Conservation (phyloP, 2,113 vertebrate species). For the Scalopus aquaticus region DNA sequence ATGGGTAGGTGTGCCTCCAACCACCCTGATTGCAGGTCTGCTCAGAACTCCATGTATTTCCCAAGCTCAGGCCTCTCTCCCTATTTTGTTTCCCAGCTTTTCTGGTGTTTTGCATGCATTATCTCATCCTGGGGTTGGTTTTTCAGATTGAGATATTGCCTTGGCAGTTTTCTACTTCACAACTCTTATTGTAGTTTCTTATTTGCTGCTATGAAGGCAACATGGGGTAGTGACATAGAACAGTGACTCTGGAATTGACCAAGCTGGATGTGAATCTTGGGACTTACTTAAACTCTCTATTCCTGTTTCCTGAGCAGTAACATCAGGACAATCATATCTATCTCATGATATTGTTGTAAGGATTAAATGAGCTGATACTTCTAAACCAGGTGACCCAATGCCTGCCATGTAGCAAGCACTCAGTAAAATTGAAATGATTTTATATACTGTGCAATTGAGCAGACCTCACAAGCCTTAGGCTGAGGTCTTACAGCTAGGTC, state of each 20-base stretch:
- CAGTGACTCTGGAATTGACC: neutral
- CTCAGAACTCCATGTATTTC: neutral
- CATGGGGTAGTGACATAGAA: neutral
- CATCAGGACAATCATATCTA: neutral
- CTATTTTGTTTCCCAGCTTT: neutral
- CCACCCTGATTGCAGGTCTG: neutral
- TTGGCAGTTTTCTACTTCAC: neutral
- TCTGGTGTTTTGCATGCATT: neutral
- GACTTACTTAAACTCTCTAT: neutral
- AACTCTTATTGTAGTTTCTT: neutral
- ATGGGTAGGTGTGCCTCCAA: neutral
- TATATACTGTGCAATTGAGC: neutral
- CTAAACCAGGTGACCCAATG: neutral
- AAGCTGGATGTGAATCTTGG: neutral
- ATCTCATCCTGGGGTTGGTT: neutral
- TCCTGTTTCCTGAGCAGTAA: neutral
- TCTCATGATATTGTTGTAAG: neutral
- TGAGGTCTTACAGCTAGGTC: neutral
- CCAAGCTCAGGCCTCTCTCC: neutral
- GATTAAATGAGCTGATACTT: neutral
- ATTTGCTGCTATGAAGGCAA: neutral
- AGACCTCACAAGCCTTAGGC: too few species aligned
- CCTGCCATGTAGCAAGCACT: neutral
- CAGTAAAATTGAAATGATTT: neutral
- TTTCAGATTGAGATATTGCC: neutral